Evolutionary conservation across 2,797 vertebrate genomes (phyloP).

Genomic region (Poecilia picta): DNA sequence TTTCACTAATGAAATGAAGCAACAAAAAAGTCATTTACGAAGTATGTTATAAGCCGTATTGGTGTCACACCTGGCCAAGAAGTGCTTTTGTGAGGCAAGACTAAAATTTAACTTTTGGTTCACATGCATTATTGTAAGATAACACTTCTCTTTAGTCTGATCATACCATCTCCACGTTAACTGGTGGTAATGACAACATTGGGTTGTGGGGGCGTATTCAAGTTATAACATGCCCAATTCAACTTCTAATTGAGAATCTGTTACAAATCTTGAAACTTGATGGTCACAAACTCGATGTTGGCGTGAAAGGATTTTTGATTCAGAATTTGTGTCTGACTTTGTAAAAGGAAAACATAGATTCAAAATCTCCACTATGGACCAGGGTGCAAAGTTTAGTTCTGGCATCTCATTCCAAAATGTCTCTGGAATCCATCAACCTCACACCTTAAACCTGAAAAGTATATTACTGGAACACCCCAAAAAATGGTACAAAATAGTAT

Average conservation of each 20-base stretch:
- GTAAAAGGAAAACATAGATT: not conserved
- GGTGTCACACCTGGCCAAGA: not conserved
- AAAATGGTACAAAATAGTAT: not conserved
- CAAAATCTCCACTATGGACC: not conserved
- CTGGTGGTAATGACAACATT: not conserved
- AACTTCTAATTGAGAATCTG: not conserved
- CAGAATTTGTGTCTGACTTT: not conserved
- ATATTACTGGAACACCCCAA: not conserved
- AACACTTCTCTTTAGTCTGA: not conserved
- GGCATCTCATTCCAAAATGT: not conserved
- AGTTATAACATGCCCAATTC: not conserved
- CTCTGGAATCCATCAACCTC: not conserved
- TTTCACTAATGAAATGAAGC: not conserved
- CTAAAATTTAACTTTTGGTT: not conserved
- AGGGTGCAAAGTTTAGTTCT: not conserved
- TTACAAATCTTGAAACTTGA: not conserved
- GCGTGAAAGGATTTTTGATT: not conserved
- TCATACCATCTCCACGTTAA: not conserved
- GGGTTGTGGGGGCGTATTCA: not conserved
- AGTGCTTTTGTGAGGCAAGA: not conserved
- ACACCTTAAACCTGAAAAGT: not conserved
- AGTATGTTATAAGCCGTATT: not conserved
- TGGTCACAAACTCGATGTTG: not conserved
- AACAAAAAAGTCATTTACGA: not conserved
- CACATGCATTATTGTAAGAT: not conserved